These are phyloP conservation scores for Heliothis subflexa DNA, from an alignment of 1,140 invertebrate species.

Conservation along the genomic window DNA sequence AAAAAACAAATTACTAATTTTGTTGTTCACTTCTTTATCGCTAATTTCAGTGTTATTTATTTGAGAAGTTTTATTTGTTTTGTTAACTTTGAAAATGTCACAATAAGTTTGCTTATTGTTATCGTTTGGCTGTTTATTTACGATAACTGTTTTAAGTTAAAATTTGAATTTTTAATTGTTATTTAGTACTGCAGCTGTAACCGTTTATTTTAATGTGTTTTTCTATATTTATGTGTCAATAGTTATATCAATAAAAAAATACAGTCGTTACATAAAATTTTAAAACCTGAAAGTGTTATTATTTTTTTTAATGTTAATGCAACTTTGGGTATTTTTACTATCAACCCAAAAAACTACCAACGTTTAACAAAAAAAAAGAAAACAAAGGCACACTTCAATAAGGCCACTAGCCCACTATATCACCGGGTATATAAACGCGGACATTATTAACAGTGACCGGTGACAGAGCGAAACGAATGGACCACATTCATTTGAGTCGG, in stretches of 20 bases:
- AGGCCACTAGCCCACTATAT: not conserved
- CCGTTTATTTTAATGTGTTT: no score
- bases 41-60: not conserved
- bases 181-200: not conserved
- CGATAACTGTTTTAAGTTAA: not conserved
- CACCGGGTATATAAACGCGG: constrained; percentile 6
- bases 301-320: no score
- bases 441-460: constrained; percentile 14
- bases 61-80: not conserved
- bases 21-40: not conserved
- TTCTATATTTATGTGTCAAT: no score
- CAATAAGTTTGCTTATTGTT: not conserved
- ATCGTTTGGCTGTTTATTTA: not conserved
- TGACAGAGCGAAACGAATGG: constrained; percentile 14
- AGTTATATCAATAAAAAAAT: no score
- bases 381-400: constrained; percentile 2
- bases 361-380: not conserved
- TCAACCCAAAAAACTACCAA: no score
- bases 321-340: no score
- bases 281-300: no score
- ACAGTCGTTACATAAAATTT: no score
- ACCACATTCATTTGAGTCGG: not conserved
- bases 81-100: not conserved
- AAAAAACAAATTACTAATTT: not conserved
- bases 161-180: not conserved